These are phyloP conservation scores for Poeciliopsis presidionis DNA, from an alignment of 2,797 vertebrate species.

Conservation along the genomic window DNA sequence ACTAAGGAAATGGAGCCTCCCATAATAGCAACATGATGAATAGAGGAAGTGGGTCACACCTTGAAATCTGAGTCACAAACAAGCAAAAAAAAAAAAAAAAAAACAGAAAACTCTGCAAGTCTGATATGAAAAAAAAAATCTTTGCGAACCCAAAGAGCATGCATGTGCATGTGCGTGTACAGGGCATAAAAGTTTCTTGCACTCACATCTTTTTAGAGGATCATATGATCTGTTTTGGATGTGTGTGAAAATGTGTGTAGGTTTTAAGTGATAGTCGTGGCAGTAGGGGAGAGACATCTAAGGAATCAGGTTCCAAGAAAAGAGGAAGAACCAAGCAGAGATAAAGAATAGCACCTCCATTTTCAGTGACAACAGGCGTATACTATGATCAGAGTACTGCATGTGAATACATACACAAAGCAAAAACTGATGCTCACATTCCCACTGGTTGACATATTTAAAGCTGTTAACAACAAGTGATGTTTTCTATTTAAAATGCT, in stretches of 20 bases:
- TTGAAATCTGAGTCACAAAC: constrained; percentile 61
- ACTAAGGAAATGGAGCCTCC: constrained; percentile 26
- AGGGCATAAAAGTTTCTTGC: constrained; percentile 43
- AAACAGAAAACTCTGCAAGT: constrained; percentile 56
- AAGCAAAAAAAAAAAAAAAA: constrained; percentile 50
- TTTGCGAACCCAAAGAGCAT: constrained; percentile 44
- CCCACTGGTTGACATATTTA: constrained; percentile 15
- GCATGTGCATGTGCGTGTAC: constrained; percentile 17
- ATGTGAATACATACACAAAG: constrained; percentile 25
- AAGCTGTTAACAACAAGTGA: constrained; percentile 27
- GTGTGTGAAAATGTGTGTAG: neutral
- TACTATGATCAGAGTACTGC: constrained; percentile 42
- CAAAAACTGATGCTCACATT: constrained; percentile 10
- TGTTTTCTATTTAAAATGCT: constrained; percentile 27
- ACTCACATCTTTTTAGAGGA: constrained; percentile 60
- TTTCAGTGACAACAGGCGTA: constrained; percentile 29
- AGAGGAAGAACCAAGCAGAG: constrained; percentile 43
- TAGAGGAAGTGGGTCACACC: constrained; percentile 71
- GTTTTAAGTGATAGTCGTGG: constrained; percentile 36
- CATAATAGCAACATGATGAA: constrained; percentile 52
- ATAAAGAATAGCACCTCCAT: constrained; percentile 40
- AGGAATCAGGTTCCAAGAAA: constrained; percentile 52
- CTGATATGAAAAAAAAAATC: constrained; percentile 49
- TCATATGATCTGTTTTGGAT: constrained; percentile 49
- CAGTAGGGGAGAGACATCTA: constrained; percentile 23